phyloP scores from a whole-genome alignment of 2,888 invertebrate genomes.

The Melangyna quadrimaculata region DNA sequence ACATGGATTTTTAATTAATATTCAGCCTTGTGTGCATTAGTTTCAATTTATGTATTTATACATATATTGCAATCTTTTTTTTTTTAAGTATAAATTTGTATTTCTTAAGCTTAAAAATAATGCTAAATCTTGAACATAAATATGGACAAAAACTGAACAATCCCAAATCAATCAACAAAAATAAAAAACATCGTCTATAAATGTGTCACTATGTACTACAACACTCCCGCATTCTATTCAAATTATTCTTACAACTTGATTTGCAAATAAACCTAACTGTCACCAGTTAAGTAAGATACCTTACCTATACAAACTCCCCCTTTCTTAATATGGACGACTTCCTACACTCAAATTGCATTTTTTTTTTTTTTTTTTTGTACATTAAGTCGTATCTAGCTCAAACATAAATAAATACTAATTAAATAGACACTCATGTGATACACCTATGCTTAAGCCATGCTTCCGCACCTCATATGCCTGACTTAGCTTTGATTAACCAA shows the following conservation, averaged over 20 bases:
- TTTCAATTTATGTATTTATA: too few species aligned
- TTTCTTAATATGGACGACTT: slow-evolving; percentile 8
- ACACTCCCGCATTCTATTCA: slow-evolving; percentile 25
- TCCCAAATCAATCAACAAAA: not conserved
- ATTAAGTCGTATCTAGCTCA: slow-evolving; percentile 16
- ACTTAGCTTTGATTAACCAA: slow-evolving; percentile 23
- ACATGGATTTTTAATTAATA: too few species aligned
- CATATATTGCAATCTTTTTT: too few species aligned
- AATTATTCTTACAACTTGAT: slow-evolving; percentile 22
- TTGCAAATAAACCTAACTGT: slow-evolving; percentile 27
- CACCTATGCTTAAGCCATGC: not conserved
- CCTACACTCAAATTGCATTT: slow-evolving; percentile 11
- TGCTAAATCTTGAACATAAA: too few species aligned
- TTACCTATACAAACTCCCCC: not conserved
- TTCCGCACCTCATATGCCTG: not conserved
- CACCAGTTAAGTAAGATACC: not conserved
- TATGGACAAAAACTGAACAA: not conserved
- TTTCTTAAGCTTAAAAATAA: too few species aligned
- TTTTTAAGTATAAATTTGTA: too few species aligned
- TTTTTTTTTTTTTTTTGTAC: not conserved
- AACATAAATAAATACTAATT: slow-evolving; percentile 18
- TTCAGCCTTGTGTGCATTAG: too few species aligned
- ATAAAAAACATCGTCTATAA: not conserved
- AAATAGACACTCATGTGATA: not conserved
- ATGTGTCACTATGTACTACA: slow-evolving; percentile 4